Evolutionary conservation across 2,797 vertebrate genomes (phyloP), one percentile per base, ranked within the genome.

Genomic region (Lacerta bilineata): DNA sequence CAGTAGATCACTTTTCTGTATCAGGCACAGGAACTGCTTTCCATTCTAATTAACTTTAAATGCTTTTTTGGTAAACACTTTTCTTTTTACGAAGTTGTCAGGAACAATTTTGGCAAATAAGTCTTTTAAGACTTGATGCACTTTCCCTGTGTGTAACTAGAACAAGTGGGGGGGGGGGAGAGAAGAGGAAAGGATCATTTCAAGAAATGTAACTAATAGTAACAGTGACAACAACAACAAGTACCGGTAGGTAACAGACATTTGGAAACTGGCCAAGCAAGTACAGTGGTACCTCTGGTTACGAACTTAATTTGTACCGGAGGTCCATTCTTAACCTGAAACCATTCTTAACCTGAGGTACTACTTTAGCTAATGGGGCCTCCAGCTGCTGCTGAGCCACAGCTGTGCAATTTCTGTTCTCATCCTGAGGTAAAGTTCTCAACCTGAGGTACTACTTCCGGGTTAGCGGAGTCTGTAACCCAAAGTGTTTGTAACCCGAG

Each of bases 1-100:
- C 84, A 93, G 81, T 20, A 85, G 85, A 88, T 77, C 39, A 85
- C 18, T 69, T 90, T 79, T 88, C 83, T 81, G 2, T 91, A 85
- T 92, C 93, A 93, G 86, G 81, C 39, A 59, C 69, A 80, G 68
- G 25, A 94, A 90, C 39, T 69, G 29, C 29, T 50, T 93, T 89
- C 85, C 74, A 74, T 90, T 92, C 87, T 89, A 91, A 89, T 95
- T 91, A 93, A 80, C 88, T 91, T 90, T 77, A 87, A 91, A 93
- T 82, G 59, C 36, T 50, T 27, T 46, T 8, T 46, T 71, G 25
- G 43, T 80, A 91, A 95, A 96, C 75, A 91, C 1, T 86, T 88
- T 29, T 41, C 29, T 83, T 33, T 78, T 80, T 59, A 83, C 36
- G 78, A 91, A 92, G 55, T 87, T 92, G 87, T 90, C 41, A 50